A percentile compares a stretch with the other conserved stretches of the same genome.
phyloP scores from a whole-genome alignment of 2,797 vertebrate genomes.

The Ctenopoma multispine region DNA sequence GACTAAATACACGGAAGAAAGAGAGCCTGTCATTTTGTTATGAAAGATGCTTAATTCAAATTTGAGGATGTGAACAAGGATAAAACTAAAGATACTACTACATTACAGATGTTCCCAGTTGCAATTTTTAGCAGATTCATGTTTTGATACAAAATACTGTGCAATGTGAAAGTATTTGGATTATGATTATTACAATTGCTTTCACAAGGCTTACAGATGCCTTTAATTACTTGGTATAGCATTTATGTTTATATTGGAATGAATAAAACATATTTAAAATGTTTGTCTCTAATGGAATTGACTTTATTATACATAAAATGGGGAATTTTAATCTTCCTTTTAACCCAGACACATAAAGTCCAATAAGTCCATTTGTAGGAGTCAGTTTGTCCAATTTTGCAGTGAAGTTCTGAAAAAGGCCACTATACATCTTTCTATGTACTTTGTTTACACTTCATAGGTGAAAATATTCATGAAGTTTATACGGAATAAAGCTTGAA shows the following conservation, averaged over 20 bases:
- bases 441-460: neutral
- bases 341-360: conserved; percentile 11
- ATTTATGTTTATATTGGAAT: conserved; percentile 11
- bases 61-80: neutral
- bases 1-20: neutral
- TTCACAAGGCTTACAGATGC: conserved; percentile 13
- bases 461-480: neutral
- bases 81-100: neutral
- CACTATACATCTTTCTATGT: neutral
- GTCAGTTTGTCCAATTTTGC: conserved; percentile 14
- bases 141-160: conserved; percentile 20
- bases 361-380: conserved; percentile 26
- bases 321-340: conserved; percentile 5
- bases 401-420: neutral
- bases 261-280: neutral
- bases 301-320: neutral
- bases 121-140: conserved; percentile 34
- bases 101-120: neutral
- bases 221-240: conserved; percentile 3
- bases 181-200: conserved; percentile 25
- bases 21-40: neutral
- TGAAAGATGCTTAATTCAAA: neutral
- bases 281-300: neutral
- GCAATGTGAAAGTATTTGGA: conserved; percentile 29
- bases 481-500: neutral